Evolutionary conservation across 2,113 vertebrate species (phyloP).

Genomic region (Prolemur simus): DNA sequence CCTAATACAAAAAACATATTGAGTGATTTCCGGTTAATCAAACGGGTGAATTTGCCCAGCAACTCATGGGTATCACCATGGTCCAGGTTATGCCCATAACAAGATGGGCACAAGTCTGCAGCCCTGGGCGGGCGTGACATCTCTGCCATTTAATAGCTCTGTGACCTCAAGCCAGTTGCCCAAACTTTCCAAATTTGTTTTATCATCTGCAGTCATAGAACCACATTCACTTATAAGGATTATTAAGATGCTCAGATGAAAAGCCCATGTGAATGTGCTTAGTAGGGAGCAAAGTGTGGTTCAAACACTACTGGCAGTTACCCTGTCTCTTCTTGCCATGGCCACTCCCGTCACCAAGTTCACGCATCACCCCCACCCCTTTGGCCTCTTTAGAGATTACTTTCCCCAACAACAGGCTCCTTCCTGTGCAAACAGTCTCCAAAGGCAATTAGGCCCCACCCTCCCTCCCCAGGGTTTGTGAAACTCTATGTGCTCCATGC

Average conservation of each 20-base stretch:
- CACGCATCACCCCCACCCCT: not conserved
- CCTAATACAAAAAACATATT: not conserved
- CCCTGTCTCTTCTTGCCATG: not conserved
- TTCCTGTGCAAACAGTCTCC: conserved; percentile 24
- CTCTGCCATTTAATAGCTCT: not conserved
- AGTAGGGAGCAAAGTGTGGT: not conserved
- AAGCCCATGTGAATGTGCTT: not conserved
- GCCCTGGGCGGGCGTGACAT: not conserved
- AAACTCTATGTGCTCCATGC: not conserved
- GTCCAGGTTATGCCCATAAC: not conserved
- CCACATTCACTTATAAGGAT: not conserved
- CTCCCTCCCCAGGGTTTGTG: conserved; percentile 22
- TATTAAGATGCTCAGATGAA: not conserved
- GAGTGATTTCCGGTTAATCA: not conserved
- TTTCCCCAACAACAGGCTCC: not conserved
- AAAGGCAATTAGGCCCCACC: conserved; percentile 31
- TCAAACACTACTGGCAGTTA: not conserved
- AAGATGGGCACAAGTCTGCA: not conserved
- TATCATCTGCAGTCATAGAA: not conserved
- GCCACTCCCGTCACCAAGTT: not conserved
- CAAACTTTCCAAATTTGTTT: not conserved
- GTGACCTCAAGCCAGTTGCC: not conserved
- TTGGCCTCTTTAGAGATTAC: conserved; percentile 14
- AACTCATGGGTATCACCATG: not conserved
- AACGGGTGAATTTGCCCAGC: not conserved